These are phyloP conservation scores for Eumacrocentrus americanus DNA, from an alignment of 2,888 invertebrate species.

Conservation along the genomic window DNA sequence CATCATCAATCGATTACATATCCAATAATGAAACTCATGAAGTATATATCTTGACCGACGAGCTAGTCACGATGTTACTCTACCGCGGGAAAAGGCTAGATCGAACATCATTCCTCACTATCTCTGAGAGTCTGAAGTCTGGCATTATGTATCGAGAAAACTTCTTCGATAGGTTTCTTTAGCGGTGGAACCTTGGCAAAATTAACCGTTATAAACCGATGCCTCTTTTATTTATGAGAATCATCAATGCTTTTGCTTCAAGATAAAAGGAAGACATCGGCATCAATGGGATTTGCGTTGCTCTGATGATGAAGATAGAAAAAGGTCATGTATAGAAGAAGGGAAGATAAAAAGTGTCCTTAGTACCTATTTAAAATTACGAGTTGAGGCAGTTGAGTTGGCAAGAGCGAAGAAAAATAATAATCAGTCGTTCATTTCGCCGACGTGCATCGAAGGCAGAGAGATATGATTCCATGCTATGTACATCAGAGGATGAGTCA, in stretches of 20 bases:
- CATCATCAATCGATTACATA: too few relatives aligned
- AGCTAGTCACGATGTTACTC: conserved; percentile 14
- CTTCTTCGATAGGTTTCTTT: conserved; percentile 6
- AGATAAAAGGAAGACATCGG: not conserved
- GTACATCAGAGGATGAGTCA: not conserved
- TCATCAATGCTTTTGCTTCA: not conserved
- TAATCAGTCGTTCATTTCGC: conserved; percentile 50
- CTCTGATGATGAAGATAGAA: not conserved
- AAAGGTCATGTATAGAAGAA: conserved; percentile 6
- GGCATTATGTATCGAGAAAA: conserved; percentile 14
- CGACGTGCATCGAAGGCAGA: not conserved
- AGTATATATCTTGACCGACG: not conserved
- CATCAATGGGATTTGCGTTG: too few relatives aligned
- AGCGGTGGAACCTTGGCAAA: conserved; percentile 1
- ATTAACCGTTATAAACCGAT: conserved; percentile 16
- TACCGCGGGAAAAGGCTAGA: conserved; percentile 11
- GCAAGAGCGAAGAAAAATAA: conserved; percentile 51
- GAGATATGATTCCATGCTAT: not conserved
- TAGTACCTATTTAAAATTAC: conserved; percentile 51
- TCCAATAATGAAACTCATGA: not conserved
- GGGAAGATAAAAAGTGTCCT: conserved; percentile 23
- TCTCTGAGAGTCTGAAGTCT: conserved; percentile 1
- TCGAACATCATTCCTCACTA: conserved; percentile 16
- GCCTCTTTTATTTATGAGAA: conserved; percentile 8
- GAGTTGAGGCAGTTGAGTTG: conserved; percentile 61